Base-by-base conservation (phyloP, 2,797 vertebrate species). In the Champsocephalus gunnari region DNA sequence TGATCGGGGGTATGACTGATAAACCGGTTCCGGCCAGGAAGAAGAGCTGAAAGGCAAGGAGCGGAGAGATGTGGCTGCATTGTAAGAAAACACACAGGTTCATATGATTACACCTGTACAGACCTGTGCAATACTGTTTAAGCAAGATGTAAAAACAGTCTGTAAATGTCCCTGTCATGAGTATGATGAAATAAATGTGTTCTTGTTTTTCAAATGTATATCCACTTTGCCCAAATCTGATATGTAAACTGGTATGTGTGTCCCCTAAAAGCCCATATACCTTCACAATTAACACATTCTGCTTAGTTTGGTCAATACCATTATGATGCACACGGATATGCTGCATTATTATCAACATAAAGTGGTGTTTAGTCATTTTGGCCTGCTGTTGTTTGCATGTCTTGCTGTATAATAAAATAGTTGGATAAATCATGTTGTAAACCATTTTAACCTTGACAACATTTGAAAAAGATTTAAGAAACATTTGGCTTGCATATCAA, bases 21-120 rank as follows among this genome's bases (percentile, higher is more conserved):
- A 79, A 88, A 92, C 92, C 34, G 14, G 93, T 92, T 92, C 73
- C 3, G n/a, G 34, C 70, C 72, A 44, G 62, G 72, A 73, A 60
- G 81, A 82, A 62, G 57, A 87, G 77, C n/a, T 74, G 73, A 71
- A 56, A 62, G 44, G 14, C 43, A 24, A 12, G 21, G 64, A 77
- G 81, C 13, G 75, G 81, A 75, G 60, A 68, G 48, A 69, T 9
- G n/a, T 44, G 61, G 32, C 48, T 51, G 73, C 21, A 4, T 60
- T 49, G 50, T 48, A 57, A 57, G 48, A 80, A 38, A 74, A 72
- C 66, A 69, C 71, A 34, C 41, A 51, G 60, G 48, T 21, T 55
- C 66, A 73, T 19, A 72, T 54, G 49, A 47, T 73, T 32, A 50
- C n/a, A 83, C 71, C 71, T 89, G 69, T 48, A 66, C 60, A 84